phyloP scores from a whole-genome alignment of 92 coral and sea anemone species.

The Phenganax stokvisi region DNA sequence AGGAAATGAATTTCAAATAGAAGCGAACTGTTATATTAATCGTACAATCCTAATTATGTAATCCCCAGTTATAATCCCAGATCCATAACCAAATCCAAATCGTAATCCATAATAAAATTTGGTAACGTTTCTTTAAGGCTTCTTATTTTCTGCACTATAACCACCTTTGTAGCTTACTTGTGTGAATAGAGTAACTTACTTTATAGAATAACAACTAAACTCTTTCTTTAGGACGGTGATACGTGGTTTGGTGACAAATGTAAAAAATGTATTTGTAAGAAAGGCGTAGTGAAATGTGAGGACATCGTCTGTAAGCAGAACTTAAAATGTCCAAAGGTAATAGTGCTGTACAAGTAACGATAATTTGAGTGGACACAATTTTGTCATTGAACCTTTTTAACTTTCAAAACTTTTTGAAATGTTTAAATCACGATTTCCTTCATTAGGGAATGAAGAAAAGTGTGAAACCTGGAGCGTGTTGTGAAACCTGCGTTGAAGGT shows the following conservation, averaged over 20 bases:
- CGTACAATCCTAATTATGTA: no score
- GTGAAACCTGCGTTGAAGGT: constrained; percentile 85
- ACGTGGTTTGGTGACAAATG: constrained; percentile 71
- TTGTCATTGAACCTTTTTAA: neutral
- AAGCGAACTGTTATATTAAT: no score
- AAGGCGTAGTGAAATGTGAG: constrained; percentile 53
- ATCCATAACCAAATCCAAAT: no score
- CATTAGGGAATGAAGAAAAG: constrained; percentile 74
- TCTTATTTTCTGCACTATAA: no score
- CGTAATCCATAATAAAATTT: no score
- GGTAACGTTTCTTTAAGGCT: no score
- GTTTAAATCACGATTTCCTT: neutral
- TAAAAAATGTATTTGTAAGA: constrained; percentile 57
- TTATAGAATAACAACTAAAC: no score
- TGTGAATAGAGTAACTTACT: no score
- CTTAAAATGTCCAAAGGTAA: constrained; percentile 58
- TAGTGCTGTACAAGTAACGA: neutral
- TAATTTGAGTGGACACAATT: neutral
- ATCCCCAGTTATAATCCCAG: no score
- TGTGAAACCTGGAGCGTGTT: constrained; percentile 77
- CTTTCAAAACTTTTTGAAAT: neutral
- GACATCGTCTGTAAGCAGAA: constrained; percentile 50
- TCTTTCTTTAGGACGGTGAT: constrained; percentile 54
- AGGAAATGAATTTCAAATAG: no score
- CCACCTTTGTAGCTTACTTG: no score